phyloP scores from a whole-genome alignment of 2,113 vertebrate species.

The Tor tambroides region DNA sequence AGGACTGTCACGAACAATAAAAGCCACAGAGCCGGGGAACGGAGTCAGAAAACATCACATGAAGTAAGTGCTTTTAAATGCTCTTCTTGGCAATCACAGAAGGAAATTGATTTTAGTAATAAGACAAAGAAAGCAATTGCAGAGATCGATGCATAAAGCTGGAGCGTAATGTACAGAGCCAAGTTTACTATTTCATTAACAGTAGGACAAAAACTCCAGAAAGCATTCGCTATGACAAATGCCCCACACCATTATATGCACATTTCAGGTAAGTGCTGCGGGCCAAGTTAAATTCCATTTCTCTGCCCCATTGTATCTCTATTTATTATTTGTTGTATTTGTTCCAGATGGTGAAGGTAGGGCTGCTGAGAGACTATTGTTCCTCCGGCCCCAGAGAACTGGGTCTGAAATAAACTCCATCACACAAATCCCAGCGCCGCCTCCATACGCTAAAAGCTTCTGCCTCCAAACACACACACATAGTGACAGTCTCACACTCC shows the following conservation, averaged over 20 bases:
- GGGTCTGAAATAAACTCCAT: slow-evolving; percentile 56
- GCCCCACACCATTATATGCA: slow-evolving; percentile 65
- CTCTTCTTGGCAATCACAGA: slow-evolving; percentile 63
- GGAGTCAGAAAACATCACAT: slow-evolving; percentile 51
- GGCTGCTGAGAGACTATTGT: slow-evolving; percentile 57
- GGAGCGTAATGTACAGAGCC: slow-evolving; percentile 58
- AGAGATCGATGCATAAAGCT: slow-evolving; percentile 68
- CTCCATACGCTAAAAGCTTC: slow-evolving; percentile 46
- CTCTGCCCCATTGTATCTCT: slow-evolving; percentile 71
- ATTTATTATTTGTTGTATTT: slow-evolving; percentile 70
- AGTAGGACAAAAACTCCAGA: slow-evolving; percentile 67
- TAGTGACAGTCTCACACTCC: slow-evolving; percentile 16
- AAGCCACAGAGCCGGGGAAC: slow-evolving; percentile 13
- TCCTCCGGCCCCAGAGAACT: slow-evolving; percentile 53
- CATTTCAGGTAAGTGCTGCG: slow-evolving; percentile 70
- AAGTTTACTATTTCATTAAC: slow-evolving; percentile 72
- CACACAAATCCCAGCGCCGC: slow-evolving; percentile 37
- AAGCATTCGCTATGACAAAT: slow-evolving; percentile 68
- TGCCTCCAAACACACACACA: slow-evolving; percentile 32
- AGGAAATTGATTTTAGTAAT: slow-evolving; percentile 69
- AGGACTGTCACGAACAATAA: slow-evolving; percentile 39
- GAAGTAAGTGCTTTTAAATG: slow-evolving; percentile 65
- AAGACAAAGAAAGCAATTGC: slow-evolving; percentile 69
- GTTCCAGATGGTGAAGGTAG: slow-evolving; percentile 63
- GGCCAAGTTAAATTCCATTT: slow-evolving; percentile 71